Conservation (phyloP, 2,797 vertebrate species). For the Decapterus maruadsi region DNA sequence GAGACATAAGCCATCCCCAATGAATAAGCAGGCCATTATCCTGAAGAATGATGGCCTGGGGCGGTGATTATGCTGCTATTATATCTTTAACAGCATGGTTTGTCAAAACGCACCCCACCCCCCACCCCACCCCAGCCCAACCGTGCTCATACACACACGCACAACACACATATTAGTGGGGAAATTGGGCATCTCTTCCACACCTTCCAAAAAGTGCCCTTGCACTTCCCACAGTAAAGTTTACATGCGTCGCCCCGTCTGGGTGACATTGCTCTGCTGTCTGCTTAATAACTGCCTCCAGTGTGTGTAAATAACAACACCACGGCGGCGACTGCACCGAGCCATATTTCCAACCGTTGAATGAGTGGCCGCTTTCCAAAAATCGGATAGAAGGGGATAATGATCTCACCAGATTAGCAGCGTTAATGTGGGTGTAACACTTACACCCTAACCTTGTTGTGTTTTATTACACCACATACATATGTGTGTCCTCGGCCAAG, state of each 20-base stretch:
- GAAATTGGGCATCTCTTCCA: constrained; percentile 21
- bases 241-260: constrained; percentile 2
- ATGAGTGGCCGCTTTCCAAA: constrained; percentile 63
- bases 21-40: constrained; percentile 90
- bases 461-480: constrained; percentile 70
- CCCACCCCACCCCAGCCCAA: constrained; percentile 3
- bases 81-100: constrained; percentile 94
- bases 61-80: constrained; percentile 94
- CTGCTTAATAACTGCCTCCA: constrained; percentile 49
- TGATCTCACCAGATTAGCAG: constrained; percentile 78
- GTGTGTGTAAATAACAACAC: constrained; percentile 71
- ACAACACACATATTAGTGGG: constrained; percentile 7
- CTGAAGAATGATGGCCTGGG: constrained; percentile 92
- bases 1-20: constrained; percentile 90
- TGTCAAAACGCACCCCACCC: constrained; percentile 88
- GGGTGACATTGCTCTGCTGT: constrained; percentile 59
- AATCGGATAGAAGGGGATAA: constrained; percentile 66
- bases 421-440: constrained; percentile 72
- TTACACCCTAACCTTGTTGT: constrained; percentile 77
- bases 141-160: constrained; percentile 45
- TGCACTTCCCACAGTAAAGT: constrained; percentile 60
- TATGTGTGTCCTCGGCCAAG: constrained; percentile 75
- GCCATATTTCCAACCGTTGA: constrained; percentile 34
- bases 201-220: constrained; percentile 49
- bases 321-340: constrained; percentile 14